These are phyloP conservation scores for Oopsacas minuta DNA, from an alignment of 37 sponge, comb jelly and placozoan species.

Conservation along the genomic window DNA sequence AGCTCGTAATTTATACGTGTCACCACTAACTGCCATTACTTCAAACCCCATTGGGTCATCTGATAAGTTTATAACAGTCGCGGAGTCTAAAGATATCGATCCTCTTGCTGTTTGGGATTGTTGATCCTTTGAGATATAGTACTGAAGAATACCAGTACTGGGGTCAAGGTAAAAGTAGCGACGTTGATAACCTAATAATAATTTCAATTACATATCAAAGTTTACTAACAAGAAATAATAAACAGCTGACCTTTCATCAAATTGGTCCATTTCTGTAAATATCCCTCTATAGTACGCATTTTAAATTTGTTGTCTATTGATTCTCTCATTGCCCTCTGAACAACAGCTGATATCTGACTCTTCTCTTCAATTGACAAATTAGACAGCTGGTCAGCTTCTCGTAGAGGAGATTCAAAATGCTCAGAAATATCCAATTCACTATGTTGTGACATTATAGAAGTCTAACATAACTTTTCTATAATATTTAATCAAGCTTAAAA, in stretches of 20 bases:
- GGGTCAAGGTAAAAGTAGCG: conserved; percentile 10
- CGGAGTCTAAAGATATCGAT: neutral
- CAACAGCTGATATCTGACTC: neutral
- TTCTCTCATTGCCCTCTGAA: neutral
- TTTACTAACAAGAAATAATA: no score
- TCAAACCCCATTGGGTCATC: conserved; percentile 11
- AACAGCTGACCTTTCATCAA: conserved; percentile 7
- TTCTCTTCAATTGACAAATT: neutral
- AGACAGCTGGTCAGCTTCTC: neutral
- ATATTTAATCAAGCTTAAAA: no score
- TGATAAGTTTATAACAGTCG: neutral
- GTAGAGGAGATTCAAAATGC: neutral
- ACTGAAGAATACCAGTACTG: neutral
- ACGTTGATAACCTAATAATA: conserved; percentile 10
- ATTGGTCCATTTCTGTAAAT: neutral
- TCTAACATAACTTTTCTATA: no score
- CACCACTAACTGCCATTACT: neutral
- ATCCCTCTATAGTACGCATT: neutral
- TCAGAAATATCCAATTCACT: neutral
- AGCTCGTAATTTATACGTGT: neutral
- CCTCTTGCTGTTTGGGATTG: neutral
- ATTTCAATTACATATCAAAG: no score
- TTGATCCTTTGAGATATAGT: neutral
- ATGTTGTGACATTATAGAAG: neutral
- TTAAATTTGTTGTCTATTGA: neutral